A percentile compares a stretch with the other conserved stretches of the same genome.
phyloP scores from a whole-genome alignment of 2,888 invertebrate genomes.

The Abscondita cerata region DNA sequence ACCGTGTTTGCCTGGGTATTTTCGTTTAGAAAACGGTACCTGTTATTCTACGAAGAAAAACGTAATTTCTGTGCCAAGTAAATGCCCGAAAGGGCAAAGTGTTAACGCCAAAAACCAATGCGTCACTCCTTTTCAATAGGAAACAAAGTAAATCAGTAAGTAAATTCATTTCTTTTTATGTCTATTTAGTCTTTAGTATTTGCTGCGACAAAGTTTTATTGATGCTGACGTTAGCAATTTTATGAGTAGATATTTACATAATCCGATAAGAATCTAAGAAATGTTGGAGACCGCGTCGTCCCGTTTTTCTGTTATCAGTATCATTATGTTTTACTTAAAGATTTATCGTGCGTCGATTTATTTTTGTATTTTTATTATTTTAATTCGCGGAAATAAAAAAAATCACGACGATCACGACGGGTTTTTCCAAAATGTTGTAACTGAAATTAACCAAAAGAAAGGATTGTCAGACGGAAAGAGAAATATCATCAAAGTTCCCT shows the following conservation, averaged over 20 bases:
- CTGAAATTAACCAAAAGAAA: not conserved
- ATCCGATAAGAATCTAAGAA: conserved; percentile 5
- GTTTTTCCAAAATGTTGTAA: not conserved
- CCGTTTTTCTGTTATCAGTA: not conserved
- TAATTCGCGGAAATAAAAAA: not conserved
- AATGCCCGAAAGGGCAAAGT: conserved; percentile 23
- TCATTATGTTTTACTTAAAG: not conserved
- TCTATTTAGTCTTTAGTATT: not conserved
- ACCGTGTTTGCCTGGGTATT: not conserved
- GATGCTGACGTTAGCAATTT: not conserved
- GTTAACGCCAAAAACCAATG: conserved; percentile 25
- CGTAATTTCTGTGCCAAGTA: conserved; percentile 20
- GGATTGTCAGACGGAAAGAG: not conserved
- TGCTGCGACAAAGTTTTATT: not conserved
- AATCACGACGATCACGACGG: not conserved
- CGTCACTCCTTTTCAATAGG: not conserved
- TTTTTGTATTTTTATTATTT: not conserved
- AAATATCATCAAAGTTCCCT: conserved; percentile 13
- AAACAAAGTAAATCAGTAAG: conserved; percentile 2
- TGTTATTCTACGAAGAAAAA: not conserved
- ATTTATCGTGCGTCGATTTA: not conserved
- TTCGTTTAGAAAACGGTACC: not conserved
- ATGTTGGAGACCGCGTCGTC: not conserved
- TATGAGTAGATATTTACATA: not conserved
- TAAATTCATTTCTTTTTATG: not conserved